phyloP scores from a whole-genome alignment of 1,140 invertebrate genomes.

The Megalopta genalis region DNA sequence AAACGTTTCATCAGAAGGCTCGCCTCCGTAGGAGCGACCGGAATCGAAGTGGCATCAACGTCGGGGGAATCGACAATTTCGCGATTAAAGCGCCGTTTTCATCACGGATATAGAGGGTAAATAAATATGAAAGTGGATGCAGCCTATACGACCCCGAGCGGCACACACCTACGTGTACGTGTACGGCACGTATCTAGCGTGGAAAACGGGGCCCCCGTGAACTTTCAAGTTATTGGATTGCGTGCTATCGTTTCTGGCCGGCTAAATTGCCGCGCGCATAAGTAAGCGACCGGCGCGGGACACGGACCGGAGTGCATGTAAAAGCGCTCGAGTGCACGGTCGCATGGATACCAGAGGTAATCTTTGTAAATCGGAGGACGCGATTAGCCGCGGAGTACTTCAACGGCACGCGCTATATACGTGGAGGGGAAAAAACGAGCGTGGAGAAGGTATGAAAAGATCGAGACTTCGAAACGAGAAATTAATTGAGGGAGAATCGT shows the following conservation, averaged over 20 bases:
- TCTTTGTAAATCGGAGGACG: neutral
- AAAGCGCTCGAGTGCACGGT: neutral
- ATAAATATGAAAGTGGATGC: neutral
- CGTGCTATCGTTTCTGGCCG: neutral
- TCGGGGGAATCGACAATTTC: neutral
- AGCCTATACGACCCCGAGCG: neutral
- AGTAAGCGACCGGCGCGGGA: neutral
- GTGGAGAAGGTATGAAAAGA: neutral
- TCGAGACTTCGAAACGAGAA: no score
- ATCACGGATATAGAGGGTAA: neutral
- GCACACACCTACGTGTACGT: neutral
- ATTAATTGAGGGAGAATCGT: no score
- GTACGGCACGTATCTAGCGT: neutral
- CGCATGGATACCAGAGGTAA: neutral
- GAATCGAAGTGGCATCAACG: neutral
- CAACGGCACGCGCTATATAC: neutral
- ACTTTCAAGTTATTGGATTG: slow-evolving; percentile 4
- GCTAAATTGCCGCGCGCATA: neutral
- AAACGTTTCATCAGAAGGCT: neutral
- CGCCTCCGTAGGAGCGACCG: neutral
- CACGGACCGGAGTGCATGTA: neutral
- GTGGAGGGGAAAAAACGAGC: no score
- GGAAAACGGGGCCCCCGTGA: neutral
- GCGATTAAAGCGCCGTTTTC: neutral
- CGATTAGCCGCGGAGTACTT: neutral